These are phyloP conservation scores for Yponomeuta plumbellus DNA, from an alignment of 2,888 invertebrate species.

Conservation along the genomic window DNA sequence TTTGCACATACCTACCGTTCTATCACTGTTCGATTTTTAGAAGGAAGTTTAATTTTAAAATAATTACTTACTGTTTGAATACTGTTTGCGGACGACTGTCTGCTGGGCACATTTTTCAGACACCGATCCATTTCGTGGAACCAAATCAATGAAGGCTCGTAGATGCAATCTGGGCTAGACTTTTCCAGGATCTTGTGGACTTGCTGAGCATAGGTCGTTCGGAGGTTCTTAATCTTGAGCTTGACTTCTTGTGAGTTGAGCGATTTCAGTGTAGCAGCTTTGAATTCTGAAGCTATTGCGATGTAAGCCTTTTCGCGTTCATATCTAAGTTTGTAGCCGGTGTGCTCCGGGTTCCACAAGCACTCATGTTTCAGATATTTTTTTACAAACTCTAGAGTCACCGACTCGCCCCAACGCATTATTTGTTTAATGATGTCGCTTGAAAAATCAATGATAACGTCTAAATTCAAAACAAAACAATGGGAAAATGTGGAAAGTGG, in stretches of 20 bases:
- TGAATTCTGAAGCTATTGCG: slow-evolving; percentile 49
- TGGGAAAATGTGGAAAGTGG: not conserved
- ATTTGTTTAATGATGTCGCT: slow-evolving; percentile 20
- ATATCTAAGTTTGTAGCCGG: slow-evolving; percentile 54
- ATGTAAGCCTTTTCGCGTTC: slow-evolving; percentile 55
- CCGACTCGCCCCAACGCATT: slow-evolving; percentile 68
- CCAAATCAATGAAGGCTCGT: slow-evolving; percentile 59
- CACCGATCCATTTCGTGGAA: slow-evolving; percentile 63
- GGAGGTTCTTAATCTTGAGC: slow-evolving; percentile 65
- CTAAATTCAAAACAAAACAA: not conserved
- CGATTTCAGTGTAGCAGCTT: slow-evolving; percentile 42
- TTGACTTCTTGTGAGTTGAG: slow-evolving; percentile 57
- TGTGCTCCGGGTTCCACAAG: slow-evolving; percentile 63
- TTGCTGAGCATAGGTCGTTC: slow-evolving; percentile 68
- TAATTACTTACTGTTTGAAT: slow-evolving; percentile 27
- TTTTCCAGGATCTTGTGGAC: slow-evolving; percentile 62
- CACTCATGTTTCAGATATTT: slow-evolving; percentile 67
- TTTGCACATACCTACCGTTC: too few relatives aligned
- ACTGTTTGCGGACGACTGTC: slow-evolving; percentile 13
- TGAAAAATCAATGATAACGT: not conserved
- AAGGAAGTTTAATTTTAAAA: not conserved
- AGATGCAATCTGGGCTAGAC: slow-evolving; percentile 52
- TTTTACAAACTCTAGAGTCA: slow-evolving; percentile 66
- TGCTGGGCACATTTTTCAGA: slow-evolving; percentile 41
- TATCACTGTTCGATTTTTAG: too few relatives aligned